Base-by-base conservation (phyloP, 2,113 vertebrate species). In the Rana temporaria region DNA sequence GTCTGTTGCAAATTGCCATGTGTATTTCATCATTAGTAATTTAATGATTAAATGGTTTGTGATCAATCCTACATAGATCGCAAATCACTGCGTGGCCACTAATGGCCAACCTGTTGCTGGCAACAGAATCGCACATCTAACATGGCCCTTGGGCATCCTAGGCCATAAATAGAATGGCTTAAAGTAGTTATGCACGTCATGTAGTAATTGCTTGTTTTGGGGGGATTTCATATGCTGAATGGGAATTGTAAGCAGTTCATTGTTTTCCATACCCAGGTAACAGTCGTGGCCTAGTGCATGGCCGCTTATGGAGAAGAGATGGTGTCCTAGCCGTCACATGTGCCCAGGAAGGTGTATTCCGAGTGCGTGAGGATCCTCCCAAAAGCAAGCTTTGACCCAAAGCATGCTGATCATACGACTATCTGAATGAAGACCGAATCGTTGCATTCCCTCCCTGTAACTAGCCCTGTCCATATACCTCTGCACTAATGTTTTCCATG, bases 241-340 rank as follows among this genome's bases (percentile, higher is more conserved):
- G 2, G 11, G 42, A 48, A 48, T 6, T 48, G 6, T 48, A 48
- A 9, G 7, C 42, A 48, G 6, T 57, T 72, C 6, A 1, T 42
- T 48, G 4, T 67, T 24, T 66, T 66, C 63, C 74, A 16, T 79
- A 18, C 14, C 4, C 87, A 99, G 98, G 96, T 0, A 91, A 93
- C 63, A 95, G 93, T 88, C 93, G 98, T 34, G 96, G 92, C 0
- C 90, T 99, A 42, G 96, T 96, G 32, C 95, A 96, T 0, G 97
- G 97, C 14, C 93, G 96, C 11, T 87, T 99, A 81, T 99, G 98
- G 98, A 94, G 96, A 85, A 92, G 85, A 82, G 97, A 99, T 0
- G 98, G 97, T 0, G 92, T 96, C 69, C 91, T 99, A 85, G 97
- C 98, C 30, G 96, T 91, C 70, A 94, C 95, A 0, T 99, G 96